phyloP scores from a whole-genome alignment of 2,888 invertebrate genomes.

The Melieria omissa region DNA sequence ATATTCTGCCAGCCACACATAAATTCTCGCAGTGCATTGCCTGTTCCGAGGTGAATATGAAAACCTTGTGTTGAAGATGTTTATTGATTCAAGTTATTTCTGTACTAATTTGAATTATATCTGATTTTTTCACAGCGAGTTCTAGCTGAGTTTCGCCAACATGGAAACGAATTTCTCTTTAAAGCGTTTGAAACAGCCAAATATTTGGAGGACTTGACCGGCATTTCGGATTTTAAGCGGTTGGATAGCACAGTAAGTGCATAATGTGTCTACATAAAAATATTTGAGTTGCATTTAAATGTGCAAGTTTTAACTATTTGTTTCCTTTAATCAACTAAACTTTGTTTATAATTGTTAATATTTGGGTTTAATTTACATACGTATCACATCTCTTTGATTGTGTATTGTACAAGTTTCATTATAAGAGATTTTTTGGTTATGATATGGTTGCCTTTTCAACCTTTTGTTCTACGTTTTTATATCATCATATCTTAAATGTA shows the following conservation, averaged over 20 bases:
- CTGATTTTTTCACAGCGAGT: constrained; percentile 57
- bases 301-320: no score
- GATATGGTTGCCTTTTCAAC: no score
- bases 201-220: constrained; percentile 87
- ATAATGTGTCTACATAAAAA: no score
- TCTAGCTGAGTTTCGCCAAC: constrained; percentile 67
- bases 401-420: background rate
- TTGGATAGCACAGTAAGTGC: constrained; percentile 69
- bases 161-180: constrained; percentile 79
- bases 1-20: constrained; percentile 84
- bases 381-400: no score
- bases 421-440: background rate
- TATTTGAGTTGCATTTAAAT: no score
- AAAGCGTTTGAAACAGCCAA: constrained; percentile 83
- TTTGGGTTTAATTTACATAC: background rate
- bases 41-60: constrained; percentile 75
- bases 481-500: background rate
- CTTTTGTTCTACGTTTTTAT: background rate
- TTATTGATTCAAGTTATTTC: background rate
- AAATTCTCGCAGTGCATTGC: constrained; percentile 93
- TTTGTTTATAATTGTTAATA: no score
- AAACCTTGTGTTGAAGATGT: no score
- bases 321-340: no score
- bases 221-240: constrained; percentile 75
- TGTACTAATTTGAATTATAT: background rate